Evolutionary conservation across 2,797 vertebrate species (phyloP).

Genomic region (Mormyrops attenuatus): DNA sequence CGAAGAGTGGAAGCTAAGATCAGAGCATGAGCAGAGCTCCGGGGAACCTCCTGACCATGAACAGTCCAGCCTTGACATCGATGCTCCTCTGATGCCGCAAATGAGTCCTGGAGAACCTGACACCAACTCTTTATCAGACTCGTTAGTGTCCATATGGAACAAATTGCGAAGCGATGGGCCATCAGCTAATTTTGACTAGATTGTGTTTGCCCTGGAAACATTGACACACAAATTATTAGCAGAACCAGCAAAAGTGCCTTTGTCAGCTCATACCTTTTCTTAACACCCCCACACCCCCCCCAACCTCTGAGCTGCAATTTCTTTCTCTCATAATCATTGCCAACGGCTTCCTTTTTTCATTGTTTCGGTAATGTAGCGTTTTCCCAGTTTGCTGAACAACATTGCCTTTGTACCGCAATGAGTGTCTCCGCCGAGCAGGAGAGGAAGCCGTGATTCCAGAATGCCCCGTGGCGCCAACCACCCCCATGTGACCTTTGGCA

Average conservation of each 20-base stretch:
- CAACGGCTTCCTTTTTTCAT: background rate
- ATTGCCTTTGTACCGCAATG: background rate
- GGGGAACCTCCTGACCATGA: background rate
- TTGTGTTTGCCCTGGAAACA: background rate
- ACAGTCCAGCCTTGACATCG: background rate
- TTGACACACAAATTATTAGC: background rate
- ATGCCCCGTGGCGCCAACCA: background rate
- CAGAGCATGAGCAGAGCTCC: background rate
- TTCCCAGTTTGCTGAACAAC: background rate
- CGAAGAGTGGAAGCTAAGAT: background rate
- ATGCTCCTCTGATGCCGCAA: background rate
- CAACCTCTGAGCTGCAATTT: background rate
- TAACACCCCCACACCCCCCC: background rate
- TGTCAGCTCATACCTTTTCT: conserved; percentile 4
- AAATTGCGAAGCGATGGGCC: background rate
- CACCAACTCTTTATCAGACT: background rate
- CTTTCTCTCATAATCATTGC: background rate
- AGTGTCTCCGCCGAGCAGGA: background rate
- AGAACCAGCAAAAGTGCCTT: background rate
- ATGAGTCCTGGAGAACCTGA: background rate
- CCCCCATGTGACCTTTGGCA: background rate
- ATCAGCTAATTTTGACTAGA: background rate
- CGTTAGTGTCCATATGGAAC: background rate
- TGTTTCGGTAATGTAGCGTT: background rate
- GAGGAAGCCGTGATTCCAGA: background rate